These are phyloP conservation scores for Mirza zaza DNA, from an alignment of 2,113 vertebrate species.

Conservation along the genomic window DNA sequence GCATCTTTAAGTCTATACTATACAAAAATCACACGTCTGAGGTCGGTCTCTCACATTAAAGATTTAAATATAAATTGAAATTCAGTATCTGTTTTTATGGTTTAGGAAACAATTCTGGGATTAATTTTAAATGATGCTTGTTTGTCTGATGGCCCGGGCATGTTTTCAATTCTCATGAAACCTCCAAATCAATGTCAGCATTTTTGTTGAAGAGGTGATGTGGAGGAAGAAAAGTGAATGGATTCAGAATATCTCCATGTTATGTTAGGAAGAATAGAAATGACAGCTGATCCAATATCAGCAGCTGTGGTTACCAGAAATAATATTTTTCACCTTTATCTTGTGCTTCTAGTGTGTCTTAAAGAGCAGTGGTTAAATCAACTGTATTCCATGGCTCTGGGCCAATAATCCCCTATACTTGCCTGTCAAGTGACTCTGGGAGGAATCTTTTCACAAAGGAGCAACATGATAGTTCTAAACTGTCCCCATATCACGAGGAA, in stretches of 20 bases:
- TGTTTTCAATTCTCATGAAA: conserved; percentile 42
- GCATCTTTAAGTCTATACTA: background rate
- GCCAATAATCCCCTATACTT: background rate
- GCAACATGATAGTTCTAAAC: background rate
- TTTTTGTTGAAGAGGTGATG: background rate
- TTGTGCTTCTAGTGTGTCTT: background rate
- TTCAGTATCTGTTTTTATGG: conserved; percentile 47
- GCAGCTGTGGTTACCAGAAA: background rate
- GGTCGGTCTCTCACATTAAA: background rate
- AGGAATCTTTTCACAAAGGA: background rate
- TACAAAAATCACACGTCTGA: background rate
- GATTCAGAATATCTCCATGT: background rate
- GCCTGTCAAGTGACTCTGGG: background rate
- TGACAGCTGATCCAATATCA: background rate
- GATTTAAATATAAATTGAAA: conserved; percentile 50
- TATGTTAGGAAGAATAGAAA: background rate
- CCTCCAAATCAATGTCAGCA: conserved; percentile 33
- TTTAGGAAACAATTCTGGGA: conserved; percentile 41
- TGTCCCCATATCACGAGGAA: background rate
- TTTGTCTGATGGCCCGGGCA: conserved; percentile 48
- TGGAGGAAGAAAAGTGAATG: background rate
- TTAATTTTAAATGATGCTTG: conserved; percentile 45
- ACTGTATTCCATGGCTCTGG: background rate
- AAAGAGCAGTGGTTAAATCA: background rate
- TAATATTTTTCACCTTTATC: background rate